phyloP scores from a whole-genome alignment of 2,888 invertebrate species.

The Sisyra terminalis region DNA sequence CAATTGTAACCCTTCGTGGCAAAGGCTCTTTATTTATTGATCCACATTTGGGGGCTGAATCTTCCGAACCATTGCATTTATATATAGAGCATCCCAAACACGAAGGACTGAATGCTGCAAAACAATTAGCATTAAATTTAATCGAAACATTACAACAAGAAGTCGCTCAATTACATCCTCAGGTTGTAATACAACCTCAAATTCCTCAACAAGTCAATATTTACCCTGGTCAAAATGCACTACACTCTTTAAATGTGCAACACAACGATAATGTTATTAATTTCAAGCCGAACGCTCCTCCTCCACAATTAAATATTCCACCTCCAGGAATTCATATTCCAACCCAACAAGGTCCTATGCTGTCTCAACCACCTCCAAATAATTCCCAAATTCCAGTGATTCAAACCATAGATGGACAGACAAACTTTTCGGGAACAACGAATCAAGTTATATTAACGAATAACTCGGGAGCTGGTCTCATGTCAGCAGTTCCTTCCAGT shows the following conservation, averaged over 20 bases:
- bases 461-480: no score
- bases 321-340: constrained; percentile 8
- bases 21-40: constrained; percentile 45
- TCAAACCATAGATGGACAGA: no score
- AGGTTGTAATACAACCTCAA: constrained; percentile 8
- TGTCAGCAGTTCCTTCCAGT: no score
- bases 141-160: constrained; percentile 59
- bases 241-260: neutral
- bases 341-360: constrained; percentile 6
- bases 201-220: constrained; percentile 1
- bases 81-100: constrained; percentile 56
- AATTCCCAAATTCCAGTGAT: no score
- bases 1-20: constrained; percentile 54
- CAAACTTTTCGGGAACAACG: no score
- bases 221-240: neutral
- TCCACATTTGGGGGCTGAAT: constrained; percentile 36
- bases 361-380: constrained; percentile 4
- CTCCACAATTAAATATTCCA: constrained; percentile 8
- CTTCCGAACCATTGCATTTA: constrained; percentile 57
- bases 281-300: constrained; percentile 6
- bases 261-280: neutral
- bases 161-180: constrained; percentile 16
- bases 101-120: constrained; percentile 50
- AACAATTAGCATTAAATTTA: constrained; percentile 56
- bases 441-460: no score